Evolutionary conservation across 2,797 vertebrate species (phyloP).

Genomic region (Periophthalmus magnuspinnatus): DNA sequence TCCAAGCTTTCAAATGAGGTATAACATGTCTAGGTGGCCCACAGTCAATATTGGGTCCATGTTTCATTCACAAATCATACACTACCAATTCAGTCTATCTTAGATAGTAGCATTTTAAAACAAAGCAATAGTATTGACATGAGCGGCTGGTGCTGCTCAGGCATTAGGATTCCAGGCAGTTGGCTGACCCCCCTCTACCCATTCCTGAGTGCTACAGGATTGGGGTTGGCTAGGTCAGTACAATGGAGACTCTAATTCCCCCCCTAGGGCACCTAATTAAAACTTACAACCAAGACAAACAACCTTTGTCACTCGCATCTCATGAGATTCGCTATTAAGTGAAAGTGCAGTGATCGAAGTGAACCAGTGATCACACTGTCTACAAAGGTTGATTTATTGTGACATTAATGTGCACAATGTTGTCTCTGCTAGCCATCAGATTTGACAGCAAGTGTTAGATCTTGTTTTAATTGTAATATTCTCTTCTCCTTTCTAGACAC

Average conservation of each 20-base stretch:
- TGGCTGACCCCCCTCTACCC: slow-evolving; percentile 53
- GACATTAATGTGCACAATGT: slow-evolving; percentile 18
- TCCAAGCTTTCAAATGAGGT: neutral
- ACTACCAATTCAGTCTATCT: neutral
- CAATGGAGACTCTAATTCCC: slow-evolving; percentile 65
- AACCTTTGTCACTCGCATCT: slow-evolving; percentile 60
- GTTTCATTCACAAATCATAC: neutral
- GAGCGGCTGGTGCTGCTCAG: slow-evolving; percentile 32
- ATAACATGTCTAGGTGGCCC: neutral
- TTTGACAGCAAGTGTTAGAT: slow-evolving; percentile 2
- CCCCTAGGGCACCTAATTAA: slow-evolving; percentile 71
- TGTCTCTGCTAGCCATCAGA: neutral
- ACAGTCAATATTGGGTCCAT: neutral
- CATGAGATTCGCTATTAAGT: slow-evolving; percentile 40
- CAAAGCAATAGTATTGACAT: slow-evolving; percentile 32
- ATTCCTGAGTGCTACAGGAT: slow-evolving; percentile 66
- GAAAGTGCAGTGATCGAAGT: slow-evolving; percentile 47
- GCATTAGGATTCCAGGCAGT: slow-evolving; percentile 65
- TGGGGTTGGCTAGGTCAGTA: slow-evolving; percentile 68
- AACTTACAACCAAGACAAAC: slow-evolving; percentile 65
- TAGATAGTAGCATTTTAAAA: slow-evolving; percentile 10
- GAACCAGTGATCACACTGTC: slow-evolving; percentile 16
- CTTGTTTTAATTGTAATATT: slow-evolving; percentile 15
- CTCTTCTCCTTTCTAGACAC: slow-evolving; percentile 35
- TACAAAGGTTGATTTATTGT: slow-evolving; percentile 6